Evolutionary conservation across 2,113 vertebrate genomes (phyloP).

Genomic region (Caranx melampygus): DNA sequence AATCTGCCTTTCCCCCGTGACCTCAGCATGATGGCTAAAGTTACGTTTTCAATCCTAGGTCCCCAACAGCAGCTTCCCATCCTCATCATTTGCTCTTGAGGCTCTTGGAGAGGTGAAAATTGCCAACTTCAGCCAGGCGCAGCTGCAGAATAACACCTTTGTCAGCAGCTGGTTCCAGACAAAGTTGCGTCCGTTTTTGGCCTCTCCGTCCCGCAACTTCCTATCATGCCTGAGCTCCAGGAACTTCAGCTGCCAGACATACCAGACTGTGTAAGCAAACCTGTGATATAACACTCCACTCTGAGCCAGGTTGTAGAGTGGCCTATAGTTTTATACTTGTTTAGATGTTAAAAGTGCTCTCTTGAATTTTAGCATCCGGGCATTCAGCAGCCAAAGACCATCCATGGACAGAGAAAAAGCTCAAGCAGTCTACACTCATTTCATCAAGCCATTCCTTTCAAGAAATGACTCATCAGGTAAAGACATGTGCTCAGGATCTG

Average conservation of each 20-base stretch:
- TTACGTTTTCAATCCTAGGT: conserved; percentile 24
- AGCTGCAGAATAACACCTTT: conserved; percentile 45
- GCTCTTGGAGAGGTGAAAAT: conserved; percentile 50
- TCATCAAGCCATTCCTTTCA: conserved; percentile 41
- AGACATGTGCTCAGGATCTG: neutral
- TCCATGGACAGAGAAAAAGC: conserved; percentile 45
- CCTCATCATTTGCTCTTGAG: conserved; percentile 35
- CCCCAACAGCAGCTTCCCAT: conserved; percentile 17
- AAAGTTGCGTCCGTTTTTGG: conserved; percentile 54
- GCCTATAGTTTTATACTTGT: neutral
- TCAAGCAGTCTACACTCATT: conserved; percentile 50
- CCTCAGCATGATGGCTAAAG: neutral
- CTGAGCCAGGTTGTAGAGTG: neutral
- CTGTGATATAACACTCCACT: neutral
- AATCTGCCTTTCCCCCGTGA: neutral
- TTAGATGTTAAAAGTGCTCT: neutral
- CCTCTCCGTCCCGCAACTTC: conserved; percentile 54
- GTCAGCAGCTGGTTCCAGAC: conserved; percentile 5
- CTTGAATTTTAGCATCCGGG: conserved; percentile 49
- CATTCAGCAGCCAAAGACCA: conserved; percentile 44
- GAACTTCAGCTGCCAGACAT: conserved; percentile 70
- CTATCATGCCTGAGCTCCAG: conserved; percentile 61
- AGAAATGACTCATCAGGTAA: too few species aligned
- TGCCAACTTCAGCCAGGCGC: conserved; percentile 38
- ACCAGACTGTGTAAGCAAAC: conserved; percentile 67